These are phyloP conservation scores for Gambusia affinis DNA, from an alignment of 2,113 vertebrate genomes.

Conservation along the genomic window DNA sequence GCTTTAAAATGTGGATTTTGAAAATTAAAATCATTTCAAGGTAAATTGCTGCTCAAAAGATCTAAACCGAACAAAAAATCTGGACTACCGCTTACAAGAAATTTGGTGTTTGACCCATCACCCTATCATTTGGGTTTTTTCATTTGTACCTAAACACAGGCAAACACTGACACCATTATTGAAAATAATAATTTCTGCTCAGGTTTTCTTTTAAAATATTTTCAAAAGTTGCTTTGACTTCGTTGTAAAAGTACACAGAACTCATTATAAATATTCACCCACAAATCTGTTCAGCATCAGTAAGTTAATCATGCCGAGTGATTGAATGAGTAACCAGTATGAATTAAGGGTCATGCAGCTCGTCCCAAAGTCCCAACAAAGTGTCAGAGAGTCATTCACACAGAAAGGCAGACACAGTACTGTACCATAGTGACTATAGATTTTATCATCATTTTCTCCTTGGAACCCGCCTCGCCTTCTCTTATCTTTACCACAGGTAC, in stretches of 20 bases:
- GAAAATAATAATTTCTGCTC: no score
- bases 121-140: no score
- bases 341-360: conserved; percentile 56
- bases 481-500: conserved; percentile 98
- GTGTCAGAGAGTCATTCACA: conserved; percentile 68
- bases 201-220: no score
- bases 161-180: no score
- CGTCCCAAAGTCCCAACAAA: conserved; percentile 48
- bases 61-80: no score
- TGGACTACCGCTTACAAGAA: no score
- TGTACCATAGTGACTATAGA: conserved; percentile 96
- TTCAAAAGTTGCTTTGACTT: no score
- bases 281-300: conserved; percentile 31
- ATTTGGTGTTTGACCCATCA: no score
- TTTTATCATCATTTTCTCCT: conserved; percentile 96
- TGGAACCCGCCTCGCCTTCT: conserved; percentile 84
- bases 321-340: conserved; percentile 30
- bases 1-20: no score
- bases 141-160: no score
- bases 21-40: no score
- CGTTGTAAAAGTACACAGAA: neutral
- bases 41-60: no score
- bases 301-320: conserved; percentile 44
- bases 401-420: conserved; percentile 55
- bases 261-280: conserved; percentile 19